Evolutionary conservation across 1,140 invertebrate species (phyloP), one percentile per base, ranked within the genome.

Genomic region (Solen grandis): DNA sequence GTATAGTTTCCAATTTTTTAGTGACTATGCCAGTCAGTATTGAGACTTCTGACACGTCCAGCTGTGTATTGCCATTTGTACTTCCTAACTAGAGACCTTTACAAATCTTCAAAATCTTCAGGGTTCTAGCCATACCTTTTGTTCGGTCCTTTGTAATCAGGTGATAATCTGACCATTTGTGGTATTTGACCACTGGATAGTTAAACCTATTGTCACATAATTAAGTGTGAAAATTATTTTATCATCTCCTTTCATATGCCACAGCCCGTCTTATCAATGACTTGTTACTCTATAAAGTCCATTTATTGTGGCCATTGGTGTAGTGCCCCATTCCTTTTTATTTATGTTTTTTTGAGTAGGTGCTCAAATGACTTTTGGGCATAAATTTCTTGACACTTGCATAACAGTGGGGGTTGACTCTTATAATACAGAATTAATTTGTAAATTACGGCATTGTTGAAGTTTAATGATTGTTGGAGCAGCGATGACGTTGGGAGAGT

Each of bases 191-290:
- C 57, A 60, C 57, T 73, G 70, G 70, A 38, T 38, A 73, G 70
- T 73, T 41, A 60, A 60, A 70, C 54, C 57, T 38, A 73, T 73
- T 65, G 74, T 27, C 36, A 36, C 33, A 65, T 60, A 76, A 66
- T 76, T 66, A 36, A 76, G 74, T 76, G 74, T 76, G 63, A 76
- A 76, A 76, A 76, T 76, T 25, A 66, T 76, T 65, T 76, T 63
- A 66, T 76, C 63, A 66, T 65, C 63, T 66, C 46, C 62, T 65
- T 76, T 52, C 74, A 46, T 10, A 46, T 19, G 19, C 19, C 8
- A 46, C 41, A 46, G 41, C 41, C 41, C 19, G 8, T 46, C 41
- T 19, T 19, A 8, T 10, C 8, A 19, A 46, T 19, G 8, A 46
- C 41, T 46, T 46, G 41, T 46, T 46, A 19, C 41, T 46, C 41